Evolutionary conservation across 2,113 vertebrate species (phyloP).

Genomic region (Hyla sarda): DNA sequence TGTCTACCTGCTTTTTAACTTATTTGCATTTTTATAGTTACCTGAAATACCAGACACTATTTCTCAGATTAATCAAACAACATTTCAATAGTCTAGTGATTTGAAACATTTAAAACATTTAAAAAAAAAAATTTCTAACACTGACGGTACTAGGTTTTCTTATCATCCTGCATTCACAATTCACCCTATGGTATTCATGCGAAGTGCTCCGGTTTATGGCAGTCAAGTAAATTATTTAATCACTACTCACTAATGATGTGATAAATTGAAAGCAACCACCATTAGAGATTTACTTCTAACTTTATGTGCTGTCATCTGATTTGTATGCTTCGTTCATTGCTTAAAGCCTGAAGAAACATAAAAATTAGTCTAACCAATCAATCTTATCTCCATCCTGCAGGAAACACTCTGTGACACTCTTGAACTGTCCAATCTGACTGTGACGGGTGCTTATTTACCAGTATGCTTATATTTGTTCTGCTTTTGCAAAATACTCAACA

Average conservation of each 20-base stretch:
- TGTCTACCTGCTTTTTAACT: constrained; percentile 3
- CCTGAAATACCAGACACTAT: neutral
- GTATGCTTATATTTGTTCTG: constrained; percentile 66
- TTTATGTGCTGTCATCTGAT: constrained; percentile 62
- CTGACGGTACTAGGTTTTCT: constrained; percentile 39
- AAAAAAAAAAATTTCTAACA: constrained; percentile 32
- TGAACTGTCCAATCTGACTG: constrained; percentile 53
- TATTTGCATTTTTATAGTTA: constrained; percentile 6
- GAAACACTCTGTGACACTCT: constrained; percentile 61
- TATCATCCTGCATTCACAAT: constrained; percentile 46
- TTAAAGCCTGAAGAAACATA: constrained; percentile 49
- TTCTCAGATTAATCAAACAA: constrained; percentile 5
- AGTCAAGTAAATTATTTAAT: constrained; percentile 58
- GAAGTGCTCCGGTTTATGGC: constrained; percentile 60
- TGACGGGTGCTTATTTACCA: constrained; percentile 59
- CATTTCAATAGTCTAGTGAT: constrained; percentile 37
- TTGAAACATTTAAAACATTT: constrained; percentile 45
- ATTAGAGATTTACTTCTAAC: constrained; percentile 48
- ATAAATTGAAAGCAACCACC: constrained; percentile 59
- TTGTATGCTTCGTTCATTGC: constrained; percentile 57
- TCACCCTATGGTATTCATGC: constrained; percentile 23
- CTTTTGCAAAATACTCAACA: constrained; percentile 62
- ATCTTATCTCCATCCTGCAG: constrained; percentile 64
- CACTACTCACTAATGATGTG: constrained; percentile 53
- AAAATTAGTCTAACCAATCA: constrained; percentile 61